Evolutionary conservation across 2,113 vertebrate genomes (phyloP).

Genomic region (Phocoena sinus): DNA sequence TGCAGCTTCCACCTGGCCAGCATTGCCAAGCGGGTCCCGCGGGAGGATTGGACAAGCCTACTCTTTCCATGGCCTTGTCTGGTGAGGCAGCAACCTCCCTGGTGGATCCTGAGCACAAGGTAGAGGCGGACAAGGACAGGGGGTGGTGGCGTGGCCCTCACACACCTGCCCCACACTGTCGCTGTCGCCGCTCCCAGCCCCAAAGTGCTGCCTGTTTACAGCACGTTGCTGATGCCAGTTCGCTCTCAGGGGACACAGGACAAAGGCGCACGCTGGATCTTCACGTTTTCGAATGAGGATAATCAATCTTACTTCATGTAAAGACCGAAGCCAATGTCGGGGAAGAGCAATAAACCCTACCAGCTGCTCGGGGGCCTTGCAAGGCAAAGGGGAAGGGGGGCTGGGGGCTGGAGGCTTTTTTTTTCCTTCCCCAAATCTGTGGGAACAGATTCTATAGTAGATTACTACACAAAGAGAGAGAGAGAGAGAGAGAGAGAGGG

Average conservation of each 20-base stretch:
- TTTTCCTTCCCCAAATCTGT: background rate
- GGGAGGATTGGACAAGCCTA: background rate
- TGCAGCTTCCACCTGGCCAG: background rate
- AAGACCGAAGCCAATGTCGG: conserved; percentile 29
- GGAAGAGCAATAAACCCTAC: conserved; percentile 51
- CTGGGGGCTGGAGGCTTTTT: background rate
- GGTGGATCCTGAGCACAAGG: background rate
- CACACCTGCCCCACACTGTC: background rate
- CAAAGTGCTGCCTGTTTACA: background rate
- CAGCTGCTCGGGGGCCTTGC: conserved; percentile 54
- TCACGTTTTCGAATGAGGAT: conserved; percentile 45
- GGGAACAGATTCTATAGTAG: conserved; percentile 46
- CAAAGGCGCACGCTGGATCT: conserved; percentile 45
- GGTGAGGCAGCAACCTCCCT: background rate
- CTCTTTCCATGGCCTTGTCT: background rate
- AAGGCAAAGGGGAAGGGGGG: background rate
- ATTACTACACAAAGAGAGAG: background rate
- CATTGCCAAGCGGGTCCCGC: background rate
- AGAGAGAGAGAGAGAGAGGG: background rate
- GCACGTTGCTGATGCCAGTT: background rate
- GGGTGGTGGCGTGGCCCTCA: background rate
- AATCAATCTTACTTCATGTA: conserved; percentile 53
- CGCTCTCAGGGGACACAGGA: conserved; percentile 18
- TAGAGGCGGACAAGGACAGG: background rate
- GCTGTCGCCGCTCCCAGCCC: background rate